phyloP scores from a whole-genome alignment of 2,797 vertebrate genomes.

The Mionectes olivaceus region DNA sequence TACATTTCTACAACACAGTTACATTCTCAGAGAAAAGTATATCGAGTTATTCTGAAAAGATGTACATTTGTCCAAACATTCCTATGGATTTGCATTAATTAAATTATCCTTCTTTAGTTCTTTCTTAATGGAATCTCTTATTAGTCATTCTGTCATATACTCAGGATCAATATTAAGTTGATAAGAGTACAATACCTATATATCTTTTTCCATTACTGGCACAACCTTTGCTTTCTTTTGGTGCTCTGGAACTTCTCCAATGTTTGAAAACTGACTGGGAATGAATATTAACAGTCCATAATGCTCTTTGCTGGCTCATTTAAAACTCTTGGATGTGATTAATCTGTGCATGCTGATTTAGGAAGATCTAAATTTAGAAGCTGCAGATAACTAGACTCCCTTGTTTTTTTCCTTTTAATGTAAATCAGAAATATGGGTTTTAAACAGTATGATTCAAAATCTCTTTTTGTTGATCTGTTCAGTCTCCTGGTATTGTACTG shows the following conservation, averaged over 20 bases:
- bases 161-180: neutral
- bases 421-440: neutral
- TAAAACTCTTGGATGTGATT: constrained; percentile 12
- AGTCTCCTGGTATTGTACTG: neutral
- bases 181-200: neutral
- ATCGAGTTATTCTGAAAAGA: neutral
- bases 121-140: neutral
- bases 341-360: constrained; percentile 29
- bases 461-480: neutral
- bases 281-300: constrained; percentile 15
- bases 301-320: neutral
- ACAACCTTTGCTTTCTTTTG: constrained; percentile 2
- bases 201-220: neutral
- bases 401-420: constrained; percentile 19
- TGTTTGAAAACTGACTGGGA: constrained; percentile 1
- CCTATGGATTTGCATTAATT: neutral
- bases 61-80: neutral
- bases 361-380: constrained; percentile 33
- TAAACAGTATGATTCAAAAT: neutral
- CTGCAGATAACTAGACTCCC: neutral
- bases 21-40: neutral
- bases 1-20: neutral
- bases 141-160: neutral
- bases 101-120: neutral
- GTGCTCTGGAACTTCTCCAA: constrained; percentile 5